Evolutionary conservation across 2,888 invertebrate genomes (phyloP), one percentile per base, ranked within the genome.

Genomic region (Platycheirus rosarum): DNA sequence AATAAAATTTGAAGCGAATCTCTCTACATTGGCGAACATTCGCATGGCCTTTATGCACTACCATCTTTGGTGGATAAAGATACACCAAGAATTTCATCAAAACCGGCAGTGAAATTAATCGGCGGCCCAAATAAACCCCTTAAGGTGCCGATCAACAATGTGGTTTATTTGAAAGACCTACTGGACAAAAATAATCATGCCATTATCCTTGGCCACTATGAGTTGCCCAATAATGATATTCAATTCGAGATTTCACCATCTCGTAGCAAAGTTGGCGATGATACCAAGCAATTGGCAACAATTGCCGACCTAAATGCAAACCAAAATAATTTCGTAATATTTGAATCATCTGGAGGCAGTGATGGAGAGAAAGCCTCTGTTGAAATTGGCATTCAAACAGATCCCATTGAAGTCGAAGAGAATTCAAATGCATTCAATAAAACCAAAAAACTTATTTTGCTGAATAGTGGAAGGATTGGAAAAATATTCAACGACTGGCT

Each of bases 51-150:
- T 0, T 99, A 98, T 91, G 99, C 98, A 0, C 90, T 98, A 63
- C 97, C 97, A 0, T 96, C 98, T 0, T 91, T 98, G 20, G 97
- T 98, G 0, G 98, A 98, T 91, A 96, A 97, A 87, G 94, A 95
- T 85, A 95, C 96, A 2, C 95, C 96, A 9, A 95, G 97, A 6
- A 95, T 97, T 89, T 93, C 94, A 0, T 93, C 94, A 3, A 93
- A 94, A 2, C 94, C 94, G 86, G 92, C 94, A 42, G 94, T 94
- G 0, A 91, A 95, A 70, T 91, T 97, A 9, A 89, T 97, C 0
- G 96, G 95, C 87, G 97, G 97, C 0, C 96, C 96, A n/a, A 85
- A 88, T 70, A 86, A 85, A 44, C 86, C 87, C 3, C 78, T 88
- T 20, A 85, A 88, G 0, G 87, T 89, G 0, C 88, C 86, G 9